These are phyloP conservation scores for Leptodon cayanensis DNA, from an alignment of 2,797 vertebrate species.

Conservation along the genomic window DNA sequence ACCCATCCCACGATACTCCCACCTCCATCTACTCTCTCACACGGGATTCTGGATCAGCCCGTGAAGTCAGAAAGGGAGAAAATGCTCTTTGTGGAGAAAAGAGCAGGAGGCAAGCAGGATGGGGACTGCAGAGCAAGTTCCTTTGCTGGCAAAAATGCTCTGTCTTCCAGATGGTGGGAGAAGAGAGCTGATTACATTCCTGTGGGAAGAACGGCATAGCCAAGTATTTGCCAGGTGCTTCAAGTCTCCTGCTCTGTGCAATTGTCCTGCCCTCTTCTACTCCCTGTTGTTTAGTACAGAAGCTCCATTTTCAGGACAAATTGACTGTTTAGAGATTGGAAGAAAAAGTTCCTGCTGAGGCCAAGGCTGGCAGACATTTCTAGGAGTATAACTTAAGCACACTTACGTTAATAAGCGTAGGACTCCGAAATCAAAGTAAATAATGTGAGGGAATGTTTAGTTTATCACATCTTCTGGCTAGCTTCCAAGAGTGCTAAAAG, in stretches of 20 bases:
- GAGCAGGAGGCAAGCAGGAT: slow-evolving; percentile 41
- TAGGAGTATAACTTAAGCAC: background rate
- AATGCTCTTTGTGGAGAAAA: background rate
- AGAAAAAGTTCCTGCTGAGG: background rate
- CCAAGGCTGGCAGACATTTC: background rate
- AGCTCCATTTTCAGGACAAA: slow-evolving; percentile 33
- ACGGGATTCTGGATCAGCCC: background rate
- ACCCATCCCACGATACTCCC: background rate
- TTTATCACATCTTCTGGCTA: background rate
- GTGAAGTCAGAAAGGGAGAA: background rate
- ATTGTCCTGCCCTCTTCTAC: slow-evolving; percentile 1
- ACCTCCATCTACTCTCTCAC: background rate
- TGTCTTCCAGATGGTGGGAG: slow-evolving; percentile 50
- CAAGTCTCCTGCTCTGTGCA: background rate
- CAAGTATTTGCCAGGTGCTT: slow-evolving; percentile 50
- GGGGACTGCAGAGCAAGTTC: slow-evolving; percentile 6
- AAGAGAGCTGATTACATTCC: slow-evolving; percentile 27
- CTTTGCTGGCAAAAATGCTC: slow-evolving; percentile 36
- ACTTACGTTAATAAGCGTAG: background rate
- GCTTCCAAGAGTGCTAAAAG: background rate
- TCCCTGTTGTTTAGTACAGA: slow-evolving; percentile 20
- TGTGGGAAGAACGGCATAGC: slow-evolving; percentile 12
- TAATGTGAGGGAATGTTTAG: background rate
- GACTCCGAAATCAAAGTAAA: background rate
- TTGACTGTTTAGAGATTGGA: slow-evolving; percentile 30